These are phyloP conservation scores for Thermophis baileyi DNA, from an alignment of 2,113 vertebrate genomes.

Conservation along the genomic window DNA sequence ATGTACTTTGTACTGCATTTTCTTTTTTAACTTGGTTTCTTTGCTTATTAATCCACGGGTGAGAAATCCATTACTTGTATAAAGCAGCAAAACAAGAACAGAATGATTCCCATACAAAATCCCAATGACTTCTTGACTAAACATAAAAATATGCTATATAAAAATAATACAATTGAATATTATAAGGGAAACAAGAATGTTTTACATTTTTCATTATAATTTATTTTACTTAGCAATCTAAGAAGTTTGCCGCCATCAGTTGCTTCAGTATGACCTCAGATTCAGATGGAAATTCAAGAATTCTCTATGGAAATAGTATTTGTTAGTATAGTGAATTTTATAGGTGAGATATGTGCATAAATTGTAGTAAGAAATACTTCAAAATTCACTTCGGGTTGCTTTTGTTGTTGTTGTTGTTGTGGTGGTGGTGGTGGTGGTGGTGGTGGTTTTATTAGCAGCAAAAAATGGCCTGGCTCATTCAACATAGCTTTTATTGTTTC, in stretches of 20 bases:
- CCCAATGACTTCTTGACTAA: slow-evolving; percentile 67
- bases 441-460: slow-evolving; percentile 96
- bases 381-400: slow-evolving; percentile 85
- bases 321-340: slow-evolving; percentile 98
- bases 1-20: background rate
- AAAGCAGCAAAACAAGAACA: slow-evolving; percentile 70
- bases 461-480: slow-evolving; percentile 78
- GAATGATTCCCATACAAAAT: slow-evolving; percentile 68
- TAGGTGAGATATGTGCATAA: slow-evolving; percentile 99
- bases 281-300: slow-evolving; percentile 96
- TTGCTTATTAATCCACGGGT: slow-evolving; percentile 72
- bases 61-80: slow-evolving; percentile 67
- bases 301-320: slow-evolving; percentile 84
- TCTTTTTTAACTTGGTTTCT: slow-evolving; percentile 61
- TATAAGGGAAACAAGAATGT: slow-evolving; percentile 45
- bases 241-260: slow-evolving; percentile 98
- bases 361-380: slow-evolving; percentile 95
- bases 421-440: no score
- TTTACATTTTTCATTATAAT: slow-evolving; percentile 78
- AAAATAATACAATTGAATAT: slow-evolving; percentile 78
- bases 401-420: no score
- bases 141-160: slow-evolving; percentile 74
- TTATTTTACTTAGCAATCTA: slow-evolving; percentile 98
- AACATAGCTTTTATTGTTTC: background rate
- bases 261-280: slow-evolving; percentile 98